Evolutionary conservation across 2,888 invertebrate genomes (phyloP), one percentile per base, ranked within the genome.

Genomic region (Scaeva pyrastri): DNA sequence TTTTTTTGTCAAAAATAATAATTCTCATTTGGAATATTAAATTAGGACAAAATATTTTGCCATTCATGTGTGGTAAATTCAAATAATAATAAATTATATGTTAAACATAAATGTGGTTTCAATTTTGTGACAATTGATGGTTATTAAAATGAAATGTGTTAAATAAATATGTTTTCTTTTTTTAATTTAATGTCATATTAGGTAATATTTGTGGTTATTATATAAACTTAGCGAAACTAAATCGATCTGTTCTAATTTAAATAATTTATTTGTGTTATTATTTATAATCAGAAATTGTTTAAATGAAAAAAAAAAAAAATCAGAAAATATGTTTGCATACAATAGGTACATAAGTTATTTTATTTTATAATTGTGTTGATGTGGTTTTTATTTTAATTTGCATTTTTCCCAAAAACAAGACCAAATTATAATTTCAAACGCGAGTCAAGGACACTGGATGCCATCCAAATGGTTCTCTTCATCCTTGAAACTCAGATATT

Each of bases 91-190:
- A 31, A 31, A 31, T 4, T 31, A 2, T 55, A 31, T 55, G 55
- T 31, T 55, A n/a, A 55, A 55, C n/a, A 55, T 55, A 31, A 31
- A 55, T 55, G 55, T 55, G 55, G 55, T 55, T 55, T 31, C n/a
- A 55, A 31, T 31, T 55, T 16, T 31, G 26, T 55, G 55, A 55
- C 55, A 55, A 55, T 55, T 55, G 55, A 26, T 31, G n/a, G 31
- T 31, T 26, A 55, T n/a, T 31, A 55, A 55, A 26, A n/a, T 26
- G 23, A n/a, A n/a, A n/a, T 48, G 11, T 45, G 12, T 52, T 7
- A 31, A 31, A 31, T 26, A 6, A 7, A 26, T 31, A 5, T 31
- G 2, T 23, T 52, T n/a, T n/a, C 2, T n/a, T 45, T 45, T n/a
- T 45, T 31, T 1, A n/a, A 16, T 7, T 16, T 7, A n/a, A 7